Evolutionary conservation across 2,797 vertebrate species (phyloP), one percentile per base, ranked within the genome.

Genomic region (Spondyliosoma cantharus): DNA sequence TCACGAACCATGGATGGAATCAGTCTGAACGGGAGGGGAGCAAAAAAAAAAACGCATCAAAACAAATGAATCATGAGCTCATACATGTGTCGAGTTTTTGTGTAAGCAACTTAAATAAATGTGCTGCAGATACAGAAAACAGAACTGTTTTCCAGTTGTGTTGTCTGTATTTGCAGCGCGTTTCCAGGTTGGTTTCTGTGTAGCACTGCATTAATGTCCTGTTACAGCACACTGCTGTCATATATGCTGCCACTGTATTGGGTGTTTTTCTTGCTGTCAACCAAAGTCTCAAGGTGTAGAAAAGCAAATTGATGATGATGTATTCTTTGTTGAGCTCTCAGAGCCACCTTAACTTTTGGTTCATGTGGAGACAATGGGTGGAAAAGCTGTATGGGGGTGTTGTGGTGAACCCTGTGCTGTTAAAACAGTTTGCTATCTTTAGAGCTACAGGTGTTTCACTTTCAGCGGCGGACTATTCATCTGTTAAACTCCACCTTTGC

Each of bases 391-490:
- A 61, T 7, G 49, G 48, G 32, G 9, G 13, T 56, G 74, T 52
- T 19, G 27, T 4, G 45, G 42, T 54, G 53, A 74, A 49, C 42
- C 67, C 19, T 49, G 25, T 19, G 42, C 61, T 43, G 25, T 24
- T 46, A 25, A 52, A 54, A 37, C 12, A n/a, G 49, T 43, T 71
- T 64, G 3, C 16, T 46, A 2, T 66, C 20, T 43, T 25, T 11
- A 78, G 80, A 86, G 74, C 76, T 78, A 65, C 82, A 92, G 86
- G 87, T 92, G 73, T 81, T 78, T 69, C 42, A 71, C 68, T 46
- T 32, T 29, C 46, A 27, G 74, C 57, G n/a, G 58, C 49, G 80
- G 74, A 69, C 72, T 53, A 58, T 64, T 75, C 70, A 56, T 85
- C 70, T 73, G 78, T 71, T 71, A 79, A 85, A 82, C 53, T 73